Evolutionary conservation across 2,797 vertebrate genomes (phyloP), one percentile per base, ranked within the genome.

Genomic region (Coranthus polyacanthus): DNA sequence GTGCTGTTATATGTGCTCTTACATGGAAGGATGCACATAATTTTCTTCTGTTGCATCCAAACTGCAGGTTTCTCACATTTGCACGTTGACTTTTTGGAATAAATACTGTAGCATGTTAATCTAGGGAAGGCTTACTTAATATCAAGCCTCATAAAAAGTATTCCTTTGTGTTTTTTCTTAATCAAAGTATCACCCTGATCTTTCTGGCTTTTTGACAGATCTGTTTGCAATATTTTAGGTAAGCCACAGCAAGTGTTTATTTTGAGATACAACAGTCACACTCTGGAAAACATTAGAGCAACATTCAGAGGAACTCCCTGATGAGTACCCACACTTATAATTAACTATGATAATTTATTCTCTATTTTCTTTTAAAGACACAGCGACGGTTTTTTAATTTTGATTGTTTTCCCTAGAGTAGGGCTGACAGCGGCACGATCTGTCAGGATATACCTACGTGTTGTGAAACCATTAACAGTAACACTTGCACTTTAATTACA

Each of bases 261-360:
- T 82, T 44, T 62, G 54, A 61, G 66, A 69, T 63, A 61, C 49
- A 54, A 63, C 50, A 68, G 42, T 85, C 44, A 60, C 32, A 67
- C 67, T 60, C 50, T 74, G 65, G 29, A 56, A 57, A 73, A 52
- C 54, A 60, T 52, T 34, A 29, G n/a, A 26, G 16, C 60, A n/a
- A n/a, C n/a, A n/a, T 60, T 52, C 26, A 39, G 22, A 56, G 66
- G 32, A 78, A 56, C 64, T 57, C 60, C 65, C 52, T 41, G 8
- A 32, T 58, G 59, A 22, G 69, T 22, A 37, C 57, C 16, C 41
- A 71, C 52, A 61, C 55, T 68, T 42, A 22, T 60, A 56, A 83
- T 72, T 75, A 68, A 59, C 56, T 10, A 60, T 68, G 46, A 59
- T 69, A 17, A 77, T 80, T 55, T 64, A 73, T 55, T 65, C 38